Conservation (phyloP, 2,113 vertebrate genomes). For the Panthera leo region DNA sequence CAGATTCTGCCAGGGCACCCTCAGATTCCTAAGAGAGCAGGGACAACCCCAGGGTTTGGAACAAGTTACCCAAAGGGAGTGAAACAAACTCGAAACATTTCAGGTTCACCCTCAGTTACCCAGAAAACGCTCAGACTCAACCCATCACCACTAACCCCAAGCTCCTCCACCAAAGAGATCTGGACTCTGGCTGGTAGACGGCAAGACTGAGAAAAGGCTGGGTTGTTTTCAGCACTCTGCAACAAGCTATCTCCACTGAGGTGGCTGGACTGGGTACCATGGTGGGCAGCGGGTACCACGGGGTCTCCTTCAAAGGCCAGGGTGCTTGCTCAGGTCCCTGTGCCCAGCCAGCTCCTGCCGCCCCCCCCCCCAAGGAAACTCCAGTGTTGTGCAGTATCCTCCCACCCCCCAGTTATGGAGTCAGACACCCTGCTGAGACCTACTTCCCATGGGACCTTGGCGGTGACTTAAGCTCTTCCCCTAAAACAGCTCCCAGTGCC, state of each 20-base stretch:
- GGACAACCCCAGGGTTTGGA: not conserved
- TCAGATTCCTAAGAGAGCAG: not conserved
- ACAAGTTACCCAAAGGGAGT: not conserved
- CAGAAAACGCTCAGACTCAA: not conserved
- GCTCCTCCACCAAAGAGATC: not conserved
- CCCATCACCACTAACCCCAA: not conserved
- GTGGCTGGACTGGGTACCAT: not conserved
- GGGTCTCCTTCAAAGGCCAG: not conserved
- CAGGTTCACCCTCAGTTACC: not conserved
- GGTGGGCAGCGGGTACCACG: accelerated
- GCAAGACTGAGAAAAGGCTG: not conserved
- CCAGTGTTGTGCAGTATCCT: accelerated
- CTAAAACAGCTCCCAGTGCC: not conserved
- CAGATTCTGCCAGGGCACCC: not conserved
- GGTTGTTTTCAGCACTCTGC: not conserved
- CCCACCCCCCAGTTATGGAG: not conserved
- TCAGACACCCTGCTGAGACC: not conserved
- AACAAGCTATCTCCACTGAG: not conserved
- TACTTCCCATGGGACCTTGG: not conserved
- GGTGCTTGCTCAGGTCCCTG: not conserved
- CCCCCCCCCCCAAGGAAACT: not conserved
- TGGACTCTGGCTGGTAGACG: not conserved
- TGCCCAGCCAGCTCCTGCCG: not conserved
- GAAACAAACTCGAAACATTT: not conserved
- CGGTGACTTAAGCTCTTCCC: not conserved